These are phyloP conservation scores for Bombus confusus DNA, from an alignment of 1,140 invertebrate species.

Conservation along the genomic window DNA sequence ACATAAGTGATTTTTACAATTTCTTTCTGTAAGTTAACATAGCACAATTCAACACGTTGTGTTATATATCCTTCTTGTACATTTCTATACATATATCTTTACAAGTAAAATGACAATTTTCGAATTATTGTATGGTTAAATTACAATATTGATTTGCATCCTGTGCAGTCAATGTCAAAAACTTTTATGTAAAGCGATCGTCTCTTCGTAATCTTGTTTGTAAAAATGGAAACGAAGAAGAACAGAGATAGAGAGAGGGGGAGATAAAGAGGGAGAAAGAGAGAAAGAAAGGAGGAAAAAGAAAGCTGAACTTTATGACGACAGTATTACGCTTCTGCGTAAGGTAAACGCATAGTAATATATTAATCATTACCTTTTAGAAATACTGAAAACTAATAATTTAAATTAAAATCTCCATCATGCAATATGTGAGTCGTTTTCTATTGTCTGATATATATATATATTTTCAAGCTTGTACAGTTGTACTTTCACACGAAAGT, in stretches of 20 bases:
- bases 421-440: slow-evolving; percentile 21
- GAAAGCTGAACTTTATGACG: slow-evolving; percentile 13
- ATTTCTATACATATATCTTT: slow-evolving; percentile 33
- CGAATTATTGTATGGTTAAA: slow-evolving; percentile 18
- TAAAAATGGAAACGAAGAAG: slow-evolving; percentile 15
- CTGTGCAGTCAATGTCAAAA: background rate
- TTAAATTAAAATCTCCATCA: background rate
- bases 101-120: slow-evolving; percentile 37
- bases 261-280: no score
- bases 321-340: slow-evolving; percentile 34
- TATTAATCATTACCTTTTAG: slow-evolving; percentile 11
- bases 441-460: background rate
- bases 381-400: background rate
- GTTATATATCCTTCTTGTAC: slow-evolving; percentile 41
- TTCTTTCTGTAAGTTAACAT: slow-evolving; percentile 54
- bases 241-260: background rate
- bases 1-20: slow-evolving; percentile 60
- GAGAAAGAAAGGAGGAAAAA: background rate
- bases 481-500: background rate
- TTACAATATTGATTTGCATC: slow-evolving; percentile 22
- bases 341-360: slow-evolving; percentile 21
- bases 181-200: slow-evolving; percentile 11
- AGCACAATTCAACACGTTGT: slow-evolving; percentile 28
- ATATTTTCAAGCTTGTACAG: background rate
- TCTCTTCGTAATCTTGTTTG: slow-evolving; percentile 28